A percentile compares a stretch with the other conserved stretches of the same genome.
These are phyloP conservation scores for Caretta caretta DNA, from an alignment of 2,113 vertebrate species.

Conservation along the genomic window DNA sequence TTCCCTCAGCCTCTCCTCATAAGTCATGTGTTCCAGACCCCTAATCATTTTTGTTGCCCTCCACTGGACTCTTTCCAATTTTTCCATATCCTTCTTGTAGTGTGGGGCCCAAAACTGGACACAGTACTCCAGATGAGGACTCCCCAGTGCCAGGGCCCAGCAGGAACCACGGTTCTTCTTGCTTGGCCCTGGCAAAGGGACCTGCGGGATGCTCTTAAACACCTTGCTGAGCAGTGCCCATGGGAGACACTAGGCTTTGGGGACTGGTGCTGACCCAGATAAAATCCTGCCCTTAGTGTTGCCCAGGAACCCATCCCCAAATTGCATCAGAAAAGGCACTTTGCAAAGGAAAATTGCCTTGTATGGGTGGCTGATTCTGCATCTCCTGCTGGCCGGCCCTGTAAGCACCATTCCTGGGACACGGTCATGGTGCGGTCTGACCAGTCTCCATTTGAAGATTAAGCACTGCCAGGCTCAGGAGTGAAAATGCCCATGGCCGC, in stretches of 20 bases:
- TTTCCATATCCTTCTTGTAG: too few relatives aligned
- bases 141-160: too few relatives aligned
- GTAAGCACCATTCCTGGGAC: rapidly evolving
- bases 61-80: too few relatives aligned
- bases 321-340: not conserved
- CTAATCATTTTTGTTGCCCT: too few relatives aligned
- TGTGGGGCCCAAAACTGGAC: too few relatives aligned
- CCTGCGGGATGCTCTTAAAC: too few relatives aligned
- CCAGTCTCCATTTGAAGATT: rapidly evolving
- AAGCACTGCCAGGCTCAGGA: not conserved
- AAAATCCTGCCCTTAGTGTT: not conserved
- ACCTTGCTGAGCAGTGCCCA: too few relatives aligned
- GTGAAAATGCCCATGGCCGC: not conserved
- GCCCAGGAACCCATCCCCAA: not conserved
- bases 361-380: not conserved
- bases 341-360: not conserved
- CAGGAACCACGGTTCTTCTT: too few relatives aligned
- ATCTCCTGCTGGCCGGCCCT: not conserved
- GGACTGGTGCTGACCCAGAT: not conserved
- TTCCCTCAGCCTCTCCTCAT: too few relatives aligned
- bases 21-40: too few relatives aligned
- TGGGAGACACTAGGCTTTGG: not conserved
- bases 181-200: too few relatives aligned
- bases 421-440: not conserved
- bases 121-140: too few relatives aligned